Evolutionary conservation across 2,113 vertebrate genomes (phyloP).

Genomic region (Turdus rufiventris): DNA sequence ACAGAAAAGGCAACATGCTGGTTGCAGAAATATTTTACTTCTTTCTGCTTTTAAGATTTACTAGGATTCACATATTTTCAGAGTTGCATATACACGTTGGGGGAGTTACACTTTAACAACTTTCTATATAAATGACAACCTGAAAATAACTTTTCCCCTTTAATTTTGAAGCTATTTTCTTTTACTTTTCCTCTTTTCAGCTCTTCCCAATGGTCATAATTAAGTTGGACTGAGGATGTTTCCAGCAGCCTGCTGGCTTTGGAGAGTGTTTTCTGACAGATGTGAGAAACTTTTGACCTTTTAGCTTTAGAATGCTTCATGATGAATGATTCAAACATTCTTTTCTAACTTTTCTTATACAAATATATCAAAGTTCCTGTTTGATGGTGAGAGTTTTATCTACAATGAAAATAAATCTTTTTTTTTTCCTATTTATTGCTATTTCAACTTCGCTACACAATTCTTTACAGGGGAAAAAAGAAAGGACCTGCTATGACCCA

Average conservation of each 20-base stretch:
- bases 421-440: background rate
- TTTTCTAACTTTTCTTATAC: background rate
- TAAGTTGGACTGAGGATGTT: background rate
- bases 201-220: background rate
- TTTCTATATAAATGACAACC: background rate
- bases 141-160: background rate
- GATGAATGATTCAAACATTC: background rate
- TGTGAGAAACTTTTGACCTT: background rate
- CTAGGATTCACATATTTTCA: background rate
- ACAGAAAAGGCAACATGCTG: background rate
- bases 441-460: background rate
- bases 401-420: background rate
- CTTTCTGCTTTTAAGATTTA: background rate
- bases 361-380: background rate
- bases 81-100: background rate
- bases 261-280: background rate
- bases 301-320: background rate
- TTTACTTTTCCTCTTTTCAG: background rate
- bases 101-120: background rate
- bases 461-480: background rate
- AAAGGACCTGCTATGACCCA: background rate
- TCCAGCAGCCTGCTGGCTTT: background rate
- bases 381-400: background rate
- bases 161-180: background rate
- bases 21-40: background rate